phyloP scores from a whole-genome alignment of 1,140 invertebrate species.

The Asobara japonica region DNA sequence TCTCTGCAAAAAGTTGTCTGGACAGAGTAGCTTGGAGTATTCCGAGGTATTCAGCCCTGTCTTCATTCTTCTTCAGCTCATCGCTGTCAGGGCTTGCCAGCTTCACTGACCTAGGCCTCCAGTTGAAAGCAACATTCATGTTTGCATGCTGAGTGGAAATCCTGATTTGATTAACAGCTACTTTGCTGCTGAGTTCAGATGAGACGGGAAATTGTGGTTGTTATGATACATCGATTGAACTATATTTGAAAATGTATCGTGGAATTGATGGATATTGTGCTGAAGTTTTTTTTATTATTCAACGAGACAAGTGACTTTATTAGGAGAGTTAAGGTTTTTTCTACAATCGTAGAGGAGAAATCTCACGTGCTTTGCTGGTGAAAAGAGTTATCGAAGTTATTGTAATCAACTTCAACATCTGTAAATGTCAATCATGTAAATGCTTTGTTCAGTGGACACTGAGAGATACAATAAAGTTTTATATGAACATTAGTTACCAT shows the following conservation, averaged over 20 bases:
- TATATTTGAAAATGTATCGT: not conserved
- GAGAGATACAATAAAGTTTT: no score
- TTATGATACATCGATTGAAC: not conserved
- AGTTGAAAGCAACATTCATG: not conserved
- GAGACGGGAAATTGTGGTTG: conserved; percentile 25
- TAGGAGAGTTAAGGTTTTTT: no score
- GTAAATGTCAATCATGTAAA: no score
- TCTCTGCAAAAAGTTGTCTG: conserved; percentile 87
- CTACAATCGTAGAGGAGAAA: no score
- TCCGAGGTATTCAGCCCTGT: conserved; percentile 93
- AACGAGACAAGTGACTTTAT: not conserved
- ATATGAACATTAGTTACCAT: no score
- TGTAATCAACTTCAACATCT: no score
- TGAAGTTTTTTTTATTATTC: conserved; percentile 4
- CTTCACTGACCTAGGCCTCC: conserved; percentile 69
- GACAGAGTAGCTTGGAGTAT: conserved; percentile 82
- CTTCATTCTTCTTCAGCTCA: conserved; percentile 88
- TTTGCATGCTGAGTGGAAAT: conserved; percentile 4
- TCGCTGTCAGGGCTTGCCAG: conserved; percentile 93
- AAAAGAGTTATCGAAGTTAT: no score
- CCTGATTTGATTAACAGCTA: conserved; percentile 24
- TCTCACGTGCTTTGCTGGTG: no score
- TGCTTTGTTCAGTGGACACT: no score
- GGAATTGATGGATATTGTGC: not conserved
- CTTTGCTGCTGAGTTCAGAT: conserved; percentile 37